These are phyloP conservation scores for Sylvicola cinctus DNA, from an alignment of 2,888 invertebrate species.

Conservation along the genomic window DNA sequence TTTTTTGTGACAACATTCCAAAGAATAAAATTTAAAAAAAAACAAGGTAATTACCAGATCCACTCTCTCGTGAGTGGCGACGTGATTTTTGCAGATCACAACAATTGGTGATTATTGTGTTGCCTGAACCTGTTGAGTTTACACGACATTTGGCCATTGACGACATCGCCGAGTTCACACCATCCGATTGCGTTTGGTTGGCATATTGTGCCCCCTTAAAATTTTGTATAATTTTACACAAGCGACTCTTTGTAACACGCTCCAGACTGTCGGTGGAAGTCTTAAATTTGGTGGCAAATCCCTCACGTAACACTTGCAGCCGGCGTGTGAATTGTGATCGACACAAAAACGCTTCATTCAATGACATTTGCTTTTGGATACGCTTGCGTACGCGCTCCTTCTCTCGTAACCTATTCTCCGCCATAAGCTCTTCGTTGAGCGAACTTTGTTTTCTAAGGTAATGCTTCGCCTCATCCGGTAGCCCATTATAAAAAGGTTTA, in stretches of 20 bases:
- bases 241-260: slow-evolving; percentile 61
- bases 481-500: slow-evolving; percentile 13
- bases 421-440: slow-evolving; percentile 76
- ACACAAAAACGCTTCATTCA: slow-evolving; percentile 69
- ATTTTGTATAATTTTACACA: slow-evolving; percentile 68
- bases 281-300: slow-evolving; percentile 65
- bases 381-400: slow-evolving; percentile 63
- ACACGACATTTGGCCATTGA: background rate
- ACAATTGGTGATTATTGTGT: background rate
- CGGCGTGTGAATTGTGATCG: slow-evolving; percentile 23
- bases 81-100: slow-evolving; percentile 30
- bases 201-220: slow-evolving; percentile 32
- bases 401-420: slow-evolving; percentile 61
- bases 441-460: slow-evolving; percentile 51
- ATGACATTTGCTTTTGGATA: slow-evolving; percentile 73
- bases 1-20: slow-evolving; percentile 16
- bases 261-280: slow-evolving; percentile 67
- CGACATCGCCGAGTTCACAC: slow-evolving; percentile 21
- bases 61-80: slow-evolving; percentile 66
- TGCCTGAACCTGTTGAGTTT: background rate
- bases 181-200: slow-evolving; percentile 13
- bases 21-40: background rate
- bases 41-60: slow-evolving; percentile 30
- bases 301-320: slow-evolving; percentile 29
- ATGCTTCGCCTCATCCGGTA: slow-evolving; percentile 19